Conservation (phyloP, 53 echinoderm and acorn worm species). For the Holothuria scabra region DNA sequence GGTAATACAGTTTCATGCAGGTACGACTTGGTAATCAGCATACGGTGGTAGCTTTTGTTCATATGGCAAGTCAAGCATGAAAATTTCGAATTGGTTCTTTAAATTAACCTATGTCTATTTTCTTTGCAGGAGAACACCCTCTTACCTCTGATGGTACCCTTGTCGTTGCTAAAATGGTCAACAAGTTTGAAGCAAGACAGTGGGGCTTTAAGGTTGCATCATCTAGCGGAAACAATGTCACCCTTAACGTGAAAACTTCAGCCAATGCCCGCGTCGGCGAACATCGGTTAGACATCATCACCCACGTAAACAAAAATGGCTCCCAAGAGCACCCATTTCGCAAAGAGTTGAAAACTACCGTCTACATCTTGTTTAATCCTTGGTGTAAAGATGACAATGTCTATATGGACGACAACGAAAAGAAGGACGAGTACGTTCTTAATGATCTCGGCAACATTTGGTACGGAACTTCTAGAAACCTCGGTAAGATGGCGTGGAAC, state of each 20-base stretch:
- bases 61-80: too few relatives aligned
- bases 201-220: slow-evolving; percentile 42
- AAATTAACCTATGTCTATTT: not conserved
- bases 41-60: too few relatives aligned
- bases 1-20: too few relatives aligned
- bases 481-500: slow-evolving; percentile 69
- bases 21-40: too few relatives aligned
- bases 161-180: not conserved
- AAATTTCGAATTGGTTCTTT: too few relatives aligned
- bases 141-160: slow-evolving; percentile 47
- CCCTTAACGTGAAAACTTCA: slow-evolving; percentile 42
- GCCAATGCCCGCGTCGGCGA: slow-evolving; percentile 61
- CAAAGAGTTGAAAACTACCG: slow-evolving; percentile 3
- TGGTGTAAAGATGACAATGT: slow-evolving; percentile 88
- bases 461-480: slow-evolving; percentile 68
- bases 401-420: slow-evolving; percentile 64
- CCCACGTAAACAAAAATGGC: slow-evolving; percentile 32
- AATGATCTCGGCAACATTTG: slow-evolving; percentile 82
- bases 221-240: slow-evolving; percentile 30
- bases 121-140: slow-evolving; percentile 45
- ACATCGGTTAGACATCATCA: slow-evolving; percentile 58
- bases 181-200: not conserved
- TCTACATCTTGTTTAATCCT: slow-evolving; percentile 84
- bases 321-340: slow-evolving; percentile 16
- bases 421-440: slow-evolving; percentile 78